Conservation (phyloP, 1,140 invertebrate species). For the Eumeta japonica region DNA sequence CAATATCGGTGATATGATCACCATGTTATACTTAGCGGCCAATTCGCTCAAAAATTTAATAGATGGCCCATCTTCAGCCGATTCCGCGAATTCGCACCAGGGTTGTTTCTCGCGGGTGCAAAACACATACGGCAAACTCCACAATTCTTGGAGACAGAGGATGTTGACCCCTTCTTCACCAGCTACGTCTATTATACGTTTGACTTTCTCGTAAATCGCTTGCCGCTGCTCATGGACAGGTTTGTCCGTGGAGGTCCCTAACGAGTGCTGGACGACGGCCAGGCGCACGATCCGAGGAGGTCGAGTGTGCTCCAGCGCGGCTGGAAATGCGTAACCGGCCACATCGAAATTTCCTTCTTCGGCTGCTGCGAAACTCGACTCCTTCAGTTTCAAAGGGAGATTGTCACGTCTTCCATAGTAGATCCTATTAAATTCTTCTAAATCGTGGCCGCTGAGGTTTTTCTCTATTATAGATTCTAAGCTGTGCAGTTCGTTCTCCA, state of each 20-base stretch:
- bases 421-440: slow-evolving; percentile 74
- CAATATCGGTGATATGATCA: slow-evolving; percentile 93
- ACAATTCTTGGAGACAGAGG: slow-evolving; percentile 94
- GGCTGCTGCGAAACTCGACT: slow-evolving; percentile 33
- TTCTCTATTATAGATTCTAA: slow-evolving; percentile 44
- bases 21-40: slow-evolving; percentile 88
- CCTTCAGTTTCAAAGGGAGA: slow-evolving; percentile 35
- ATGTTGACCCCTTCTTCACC: slow-evolving; percentile 83
- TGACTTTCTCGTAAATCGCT: slow-evolving; percentile 79
- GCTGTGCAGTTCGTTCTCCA: slow-evolving; percentile 46
- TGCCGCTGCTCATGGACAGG: slow-evolving; percentile 78
- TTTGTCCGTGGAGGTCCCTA: slow-evolving; percentile 75
- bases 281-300: slow-evolving; percentile 74
- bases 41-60: slow-evolving; percentile 81
- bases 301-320: slow-evolving; percentile 67
- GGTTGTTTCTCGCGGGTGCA: slow-evolving; percentile 95
- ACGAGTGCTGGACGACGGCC: slow-evolving; percentile 88
- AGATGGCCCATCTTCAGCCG: slow-evolving; percentile 84
- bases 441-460: slow-evolving; percentile 60
- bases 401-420: slow-evolving; percentile 67
- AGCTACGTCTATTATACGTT: slow-evolving; percentile 79
- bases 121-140: slow-evolving; percentile 99
- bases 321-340: slow-evolving; percentile 70
- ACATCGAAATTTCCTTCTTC: slow-evolving; percentile 72
- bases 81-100: slow-evolving; percentile 97